phyloP scores from a whole-genome alignment of 1,140 invertebrate genomes.

The Trichomalopsis sarcophagae region DNA sequence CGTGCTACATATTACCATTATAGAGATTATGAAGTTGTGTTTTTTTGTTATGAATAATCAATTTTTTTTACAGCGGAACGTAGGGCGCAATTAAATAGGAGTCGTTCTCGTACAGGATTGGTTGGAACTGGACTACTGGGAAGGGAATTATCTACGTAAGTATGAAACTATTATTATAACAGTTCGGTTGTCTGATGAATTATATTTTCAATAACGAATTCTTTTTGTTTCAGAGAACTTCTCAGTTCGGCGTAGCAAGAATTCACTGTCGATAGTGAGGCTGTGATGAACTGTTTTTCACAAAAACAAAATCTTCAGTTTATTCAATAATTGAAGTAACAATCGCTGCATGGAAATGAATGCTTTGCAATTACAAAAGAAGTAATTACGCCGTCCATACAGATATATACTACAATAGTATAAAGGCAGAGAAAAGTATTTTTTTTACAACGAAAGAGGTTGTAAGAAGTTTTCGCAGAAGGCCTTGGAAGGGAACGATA shows the following conservation, averaged over 20 bases:
- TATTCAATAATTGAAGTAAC: constrained; percentile 39
- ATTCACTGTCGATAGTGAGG: constrained; percentile 69
- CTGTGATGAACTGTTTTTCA: constrained; percentile 69
- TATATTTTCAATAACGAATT: background rate
- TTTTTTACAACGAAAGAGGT: constrained; percentile 41
- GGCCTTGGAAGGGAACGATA: background rate
- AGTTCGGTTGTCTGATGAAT: background rate
- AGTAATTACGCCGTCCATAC: constrained; percentile 49
- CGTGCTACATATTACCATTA: background rate
- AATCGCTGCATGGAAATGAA: constrained; percentile 27
- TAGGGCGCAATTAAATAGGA: constrained; percentile 89
- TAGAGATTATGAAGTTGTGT: background rate
- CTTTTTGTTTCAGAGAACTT: constrained; percentile 69
- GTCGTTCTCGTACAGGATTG: constrained; percentile 86
- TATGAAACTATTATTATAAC: constrained; percentile 48
- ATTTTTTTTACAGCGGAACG: constrained; percentile 81
- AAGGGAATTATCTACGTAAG: constrained; percentile 78
- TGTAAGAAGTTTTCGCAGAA: constrained; percentile 25
- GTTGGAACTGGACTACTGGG: constrained; percentile 77
- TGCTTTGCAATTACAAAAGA: constrained; percentile 48
- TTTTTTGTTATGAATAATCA: background rate
- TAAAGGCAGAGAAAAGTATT: constrained; percentile 44
- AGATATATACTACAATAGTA: constrained; percentile 44
- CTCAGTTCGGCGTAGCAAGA: constrained; percentile 71
- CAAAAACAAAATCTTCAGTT: constrained; percentile 49